Base-by-base conservation (phyloP, 2,797 vertebrate genomes). In the Pangasius macronema region DNA sequence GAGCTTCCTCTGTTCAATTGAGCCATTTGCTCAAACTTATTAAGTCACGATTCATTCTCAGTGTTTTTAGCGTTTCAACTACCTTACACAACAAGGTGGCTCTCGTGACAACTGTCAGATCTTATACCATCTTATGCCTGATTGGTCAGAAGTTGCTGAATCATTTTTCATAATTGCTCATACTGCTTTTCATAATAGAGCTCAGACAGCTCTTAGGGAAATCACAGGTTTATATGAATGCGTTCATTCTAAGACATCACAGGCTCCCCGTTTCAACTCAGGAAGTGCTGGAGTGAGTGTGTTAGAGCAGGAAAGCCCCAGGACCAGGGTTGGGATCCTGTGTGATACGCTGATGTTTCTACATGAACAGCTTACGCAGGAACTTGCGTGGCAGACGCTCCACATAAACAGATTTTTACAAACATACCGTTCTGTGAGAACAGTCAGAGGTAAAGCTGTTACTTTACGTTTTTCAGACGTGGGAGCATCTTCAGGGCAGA, bases 41-140 rank as follows among this genome's bases (percentile, higher is more conserved):
- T 73, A 88, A 87, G 82, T 76, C 67, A 84, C 46, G 75, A 84
- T 80, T 87, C n/a, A 86, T 86, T 82, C 30, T 33, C 70, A 24
- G 5, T 22, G 30, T 39, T 61, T 61, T 39, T 3, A 61, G 57
- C 79, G 46, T 42, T 46, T 14, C 8, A 42, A n/a, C 57, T 9
- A n/a, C 27, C 39, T 55, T 20, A 18, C 49, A 30, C 8, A 16
- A 85, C 33, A 42, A 46, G 46, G 63, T 81, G 11, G 46, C 30
- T 13, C 42, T 77, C 42, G 20, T 79, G 55, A 59, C 53, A 18
- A 73, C 61, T 61, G 36, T 51, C 1, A 22, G 61, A 68, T 51
- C 14, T 1, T n/a, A 24, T 33, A 13, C 8, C 30, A 30, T 36
- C 13, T n/a, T n/a, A n/a, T n/a, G n/a, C n/a, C 59, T n/a, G 3